phyloP scores from a whole-genome alignment of 1,140 invertebrate species.

The Samia ricini region DNA sequence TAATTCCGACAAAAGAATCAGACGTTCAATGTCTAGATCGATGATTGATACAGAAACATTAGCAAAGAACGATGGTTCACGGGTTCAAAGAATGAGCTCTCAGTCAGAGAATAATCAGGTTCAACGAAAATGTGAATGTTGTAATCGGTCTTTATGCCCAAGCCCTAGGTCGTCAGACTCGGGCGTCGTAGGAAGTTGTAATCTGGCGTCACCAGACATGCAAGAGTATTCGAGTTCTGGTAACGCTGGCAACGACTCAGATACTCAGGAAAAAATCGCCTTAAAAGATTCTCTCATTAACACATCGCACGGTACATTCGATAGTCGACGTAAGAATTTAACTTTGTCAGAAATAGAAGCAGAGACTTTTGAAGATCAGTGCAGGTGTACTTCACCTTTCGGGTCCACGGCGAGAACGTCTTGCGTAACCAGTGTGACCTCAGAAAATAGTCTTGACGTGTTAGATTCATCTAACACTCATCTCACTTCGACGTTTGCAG shows the following conservation, averaged over 20 bases:
- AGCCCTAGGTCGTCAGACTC: slow-evolving; percentile 88
- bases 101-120: slow-evolving; percentile 55
- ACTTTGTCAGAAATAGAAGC: slow-evolving; percentile 81
- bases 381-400: slow-evolving; percentile 85
- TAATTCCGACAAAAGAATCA: slow-evolving; percentile 73
- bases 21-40: slow-evolving; percentile 64
- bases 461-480: slow-evolving; percentile 71
- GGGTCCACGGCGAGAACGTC: slow-evolving; percentile 83
- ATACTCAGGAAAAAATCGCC: slow-evolving; percentile 48
- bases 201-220: slow-evolving; percentile 81
- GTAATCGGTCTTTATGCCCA: slow-evolving; percentile 78
- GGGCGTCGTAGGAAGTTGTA: slow-evolving; percentile 89
- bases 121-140: slow-evolving; percentile 78
- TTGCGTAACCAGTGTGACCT: slow-evolving; percentile 76
- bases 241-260: slow-evolving; percentile 53
- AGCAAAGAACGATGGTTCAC: slow-evolving; percentile 38
- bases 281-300: slow-evolving; percentile 41
- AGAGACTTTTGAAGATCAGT: slow-evolving; percentile 83
- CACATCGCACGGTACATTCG: slow-evolving; percentile 38
- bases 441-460: slow-evolving; percentile 74
- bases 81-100: slow-evolving; percentile 62
- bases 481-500: slow-evolving; percentile 64
- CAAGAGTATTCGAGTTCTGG: slow-evolving; percentile 45
- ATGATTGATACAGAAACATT: slow-evolving; percentile 65
- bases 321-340: slow-evolving; percentile 48